Percentiles rank a stretch among this genome's conserved stretches.
Conservation (phyloP, 2,797 vertebrate species). For the Rhabdophis nuchalis region DNA sequence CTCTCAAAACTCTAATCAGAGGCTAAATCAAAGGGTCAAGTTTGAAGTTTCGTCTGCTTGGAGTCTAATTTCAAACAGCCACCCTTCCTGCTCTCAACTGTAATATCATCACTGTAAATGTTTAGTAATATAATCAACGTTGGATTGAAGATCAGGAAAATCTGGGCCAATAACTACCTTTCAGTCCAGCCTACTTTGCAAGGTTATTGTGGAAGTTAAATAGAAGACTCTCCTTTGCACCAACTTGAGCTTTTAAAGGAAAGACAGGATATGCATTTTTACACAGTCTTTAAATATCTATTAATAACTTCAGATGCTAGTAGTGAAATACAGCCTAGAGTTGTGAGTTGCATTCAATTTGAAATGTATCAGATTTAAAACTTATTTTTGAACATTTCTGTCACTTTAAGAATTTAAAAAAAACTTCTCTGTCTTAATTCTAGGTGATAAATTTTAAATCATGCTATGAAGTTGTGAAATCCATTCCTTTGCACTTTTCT, state of each 20-base stretch:
- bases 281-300: not conserved
- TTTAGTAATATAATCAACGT: not conserved
- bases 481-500: not conserved
- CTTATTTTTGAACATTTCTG: not conserved
- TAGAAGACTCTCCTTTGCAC: not conserved
- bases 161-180: not conserved
- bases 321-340: not conserved
- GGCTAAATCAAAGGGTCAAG: not conserved
- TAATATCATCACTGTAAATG: not conserved
- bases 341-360: not conserved
- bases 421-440: not conserved
- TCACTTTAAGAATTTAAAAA: not conserved
- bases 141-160: not conserved
- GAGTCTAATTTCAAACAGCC: not conserved
- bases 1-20: not conserved
- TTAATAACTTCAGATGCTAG: not conserved
- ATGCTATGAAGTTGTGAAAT: not conserved
- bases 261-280: not conserved
- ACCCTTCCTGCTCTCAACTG: not conserved
- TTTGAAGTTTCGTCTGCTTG: not conserved
- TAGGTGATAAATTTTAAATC: not conserved
- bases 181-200: not conserved
- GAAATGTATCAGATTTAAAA: not conserved
- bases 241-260: not conserved
- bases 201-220: not conserved